phyloP scores from a whole-genome alignment of 2,797 vertebrate genomes.

The Helarctos malayanus region DNA sequence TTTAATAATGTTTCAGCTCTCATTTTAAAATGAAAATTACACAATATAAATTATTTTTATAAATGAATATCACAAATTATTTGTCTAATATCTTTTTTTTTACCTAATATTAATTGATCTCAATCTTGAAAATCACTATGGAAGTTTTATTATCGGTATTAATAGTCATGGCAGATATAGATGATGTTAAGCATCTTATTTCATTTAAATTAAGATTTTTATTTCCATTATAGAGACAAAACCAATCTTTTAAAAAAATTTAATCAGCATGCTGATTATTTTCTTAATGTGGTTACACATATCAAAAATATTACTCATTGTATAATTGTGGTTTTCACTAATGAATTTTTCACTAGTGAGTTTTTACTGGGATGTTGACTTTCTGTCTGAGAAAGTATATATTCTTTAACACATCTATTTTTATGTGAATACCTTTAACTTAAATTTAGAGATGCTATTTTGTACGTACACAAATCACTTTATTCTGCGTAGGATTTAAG shows the following conservation, averaged over 20 bases:
- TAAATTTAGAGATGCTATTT: conserved; percentile 26
- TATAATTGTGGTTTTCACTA: background rate
- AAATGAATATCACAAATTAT: background rate
- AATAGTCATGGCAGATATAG: background rate
- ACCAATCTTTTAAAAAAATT: background rate
- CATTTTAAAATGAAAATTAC: conserved; percentile 18
- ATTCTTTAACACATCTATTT: background rate
- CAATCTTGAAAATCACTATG: conserved; percentile 8
- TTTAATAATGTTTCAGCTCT: background rate
- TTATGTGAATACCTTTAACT: background rate
- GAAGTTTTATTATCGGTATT: background rate
- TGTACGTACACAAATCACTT: background rate
- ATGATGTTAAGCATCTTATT: background rate
- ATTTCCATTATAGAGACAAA: background rate
- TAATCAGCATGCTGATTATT: background rate
- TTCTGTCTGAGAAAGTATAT: background rate
- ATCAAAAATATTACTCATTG: background rate
- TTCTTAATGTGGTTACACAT: background rate
- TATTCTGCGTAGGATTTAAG: background rate
- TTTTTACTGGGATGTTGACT: background rate
- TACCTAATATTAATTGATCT: background rate
- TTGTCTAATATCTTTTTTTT: background rate
- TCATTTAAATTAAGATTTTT: conserved; percentile 17
- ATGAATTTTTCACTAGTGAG: background rate
- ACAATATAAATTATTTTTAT: background rate